Conservation (phyloP, 23 tunicate species). For the Aplidium turbinatum region DNA sequence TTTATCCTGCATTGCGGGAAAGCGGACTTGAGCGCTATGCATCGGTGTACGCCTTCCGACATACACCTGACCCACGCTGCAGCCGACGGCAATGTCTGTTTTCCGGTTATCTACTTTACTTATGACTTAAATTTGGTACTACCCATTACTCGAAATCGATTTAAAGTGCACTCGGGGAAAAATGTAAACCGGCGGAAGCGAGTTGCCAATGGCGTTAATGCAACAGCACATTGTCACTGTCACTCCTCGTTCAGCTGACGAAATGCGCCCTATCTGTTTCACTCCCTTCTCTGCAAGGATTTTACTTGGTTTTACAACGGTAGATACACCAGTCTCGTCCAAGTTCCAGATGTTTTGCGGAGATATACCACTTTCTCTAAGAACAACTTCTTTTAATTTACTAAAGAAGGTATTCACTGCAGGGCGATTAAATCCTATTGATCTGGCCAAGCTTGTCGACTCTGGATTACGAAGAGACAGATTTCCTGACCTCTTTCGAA, state of each 20-base stretch:
- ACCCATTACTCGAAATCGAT: too few relatives aligned
- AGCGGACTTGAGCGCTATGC: too few relatives aligned
- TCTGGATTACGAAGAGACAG: conserved; percentile 36
- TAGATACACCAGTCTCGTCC: conserved; percentile 48
- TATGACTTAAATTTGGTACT: too few relatives aligned
- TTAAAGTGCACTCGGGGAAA: conserved; percentile 28
- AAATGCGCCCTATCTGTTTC: conserved; percentile 41
- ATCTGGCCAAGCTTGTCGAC: conserved; percentile 36
- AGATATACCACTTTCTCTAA: not conserved
- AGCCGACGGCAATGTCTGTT: too few relatives aligned
- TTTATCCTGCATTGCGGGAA: too few relatives aligned
- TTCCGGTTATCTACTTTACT: too few relatives aligned
- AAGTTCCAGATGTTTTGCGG: conserved; percentile 43
- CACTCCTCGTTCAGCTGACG: conserved; percentile 41
- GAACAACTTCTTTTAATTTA: conserved; percentile 2
- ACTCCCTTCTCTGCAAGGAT: conserved; percentile 29
- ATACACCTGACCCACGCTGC: too few relatives aligned
- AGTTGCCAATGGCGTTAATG: conserved; percentile 24
- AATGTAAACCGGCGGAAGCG: conserved; percentile 31
- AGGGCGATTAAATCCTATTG: conserved; percentile 38
- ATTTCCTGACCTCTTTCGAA: conserved; percentile 26
- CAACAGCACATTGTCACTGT: conserved; percentile 51
- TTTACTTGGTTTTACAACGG: conserved; percentile 30
- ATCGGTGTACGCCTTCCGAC: too few relatives aligned
- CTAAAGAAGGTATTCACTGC: conserved; percentile 20